Conservation (phyloP, 2,888 invertebrate species). For the Bombylius major region DNA sequence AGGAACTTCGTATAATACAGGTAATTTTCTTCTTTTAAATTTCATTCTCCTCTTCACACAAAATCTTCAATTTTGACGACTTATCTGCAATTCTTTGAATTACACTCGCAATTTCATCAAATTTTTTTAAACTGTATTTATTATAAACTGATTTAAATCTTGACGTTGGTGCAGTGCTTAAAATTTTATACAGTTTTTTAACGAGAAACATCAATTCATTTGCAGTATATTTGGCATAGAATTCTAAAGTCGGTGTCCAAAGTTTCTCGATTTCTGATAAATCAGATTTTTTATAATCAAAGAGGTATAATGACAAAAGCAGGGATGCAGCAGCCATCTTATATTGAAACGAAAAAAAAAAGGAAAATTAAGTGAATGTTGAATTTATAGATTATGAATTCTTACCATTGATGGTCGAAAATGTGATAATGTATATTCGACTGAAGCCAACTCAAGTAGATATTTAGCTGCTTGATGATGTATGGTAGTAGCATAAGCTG, state of each 20-base stretch:
- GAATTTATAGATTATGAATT: too few species aligned
- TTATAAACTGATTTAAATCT: neutral
- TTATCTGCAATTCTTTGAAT: too few species aligned
- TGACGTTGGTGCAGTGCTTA: neutral
- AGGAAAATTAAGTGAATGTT: neutral
- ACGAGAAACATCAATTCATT: neutral
- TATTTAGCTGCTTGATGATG: neutral
- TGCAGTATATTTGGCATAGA: neutral
- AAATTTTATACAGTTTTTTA: neutral
- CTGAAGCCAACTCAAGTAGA: neutral
- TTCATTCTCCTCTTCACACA: too few species aligned
- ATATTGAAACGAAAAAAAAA: neutral
- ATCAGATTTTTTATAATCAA: neutral
- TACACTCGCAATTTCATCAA: neutral
- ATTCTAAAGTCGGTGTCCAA: neutral
- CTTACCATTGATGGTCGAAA: neutral
- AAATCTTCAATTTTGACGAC: too few species aligned
- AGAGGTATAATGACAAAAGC: neutral
- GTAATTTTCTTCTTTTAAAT: too few species aligned
- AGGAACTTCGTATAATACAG: too few species aligned
- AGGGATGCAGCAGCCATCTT: neutral
- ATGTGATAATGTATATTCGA: neutral
- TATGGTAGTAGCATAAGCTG: neutral
- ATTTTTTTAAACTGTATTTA: neutral
- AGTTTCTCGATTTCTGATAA: neutral